Evolutionary conservation across 2,113 vertebrate genomes (phyloP), one percentile per base, ranked within the genome.

Genomic region (Antigone vipio): DNA sequence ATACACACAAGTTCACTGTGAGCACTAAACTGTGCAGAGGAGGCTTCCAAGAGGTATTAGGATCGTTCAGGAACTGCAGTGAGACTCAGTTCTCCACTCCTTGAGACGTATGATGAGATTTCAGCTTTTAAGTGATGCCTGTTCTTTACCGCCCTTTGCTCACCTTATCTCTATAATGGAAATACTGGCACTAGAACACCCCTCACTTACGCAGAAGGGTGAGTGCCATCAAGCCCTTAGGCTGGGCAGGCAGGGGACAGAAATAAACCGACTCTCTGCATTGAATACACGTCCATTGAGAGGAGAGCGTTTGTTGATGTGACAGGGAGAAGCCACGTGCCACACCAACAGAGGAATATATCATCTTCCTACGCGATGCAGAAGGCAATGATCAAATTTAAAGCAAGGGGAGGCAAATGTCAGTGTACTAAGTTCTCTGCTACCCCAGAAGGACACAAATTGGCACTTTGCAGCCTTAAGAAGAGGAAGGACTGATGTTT

Each of bases 121-220:
- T 67, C 59, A 79, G 85, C 72, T 80, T 79, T 76, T 49, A 76
- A 80, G 75, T 29, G 30, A 82, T 5, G 59, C 24, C 88, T n/a
- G 55, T 5, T 85, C 14, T 72, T 58, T 30, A 50, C 38, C 35
- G 34, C 63, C 78, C 85, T 90, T 23, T 67, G 75, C 85, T 90
- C 95, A 92, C 78, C 87, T 89, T 80, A 68, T 92, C 92, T 73
- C 74, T 52, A 1, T 93, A 95, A 96, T 87, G 94, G 89, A 78
- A 89, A 63, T 44, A 29, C 0, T 94, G 93, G 94, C 94, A 93
- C 58, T 5, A 9, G 12, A 73, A 44, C 77, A 56, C 17, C 55
- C 82, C 45, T 75, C 16, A 5, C 63, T 92, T 72, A 79, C 1
- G 5, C 74, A 67, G 63, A 64, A 18, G 71, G 66, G 75, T 20